phyloP scores from a whole-genome alignment of 2,113 vertebrate species.

The Anolis sagrei region DNA sequence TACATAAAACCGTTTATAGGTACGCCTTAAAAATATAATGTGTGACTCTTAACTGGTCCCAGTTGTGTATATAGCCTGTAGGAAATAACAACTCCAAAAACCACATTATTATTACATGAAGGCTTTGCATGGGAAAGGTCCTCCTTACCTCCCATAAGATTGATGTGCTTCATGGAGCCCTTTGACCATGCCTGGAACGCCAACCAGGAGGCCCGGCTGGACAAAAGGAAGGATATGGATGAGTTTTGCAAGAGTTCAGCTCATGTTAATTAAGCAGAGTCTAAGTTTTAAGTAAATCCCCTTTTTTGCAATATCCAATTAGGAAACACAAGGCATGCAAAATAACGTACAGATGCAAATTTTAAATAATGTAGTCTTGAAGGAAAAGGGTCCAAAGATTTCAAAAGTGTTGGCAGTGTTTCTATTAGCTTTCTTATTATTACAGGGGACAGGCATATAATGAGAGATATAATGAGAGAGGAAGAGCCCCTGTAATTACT shows the following conservation, averaged over 20 bases:
- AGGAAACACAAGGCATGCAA: neutral
- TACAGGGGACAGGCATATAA: slow-evolving; percentile 1
- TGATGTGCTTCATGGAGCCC: slow-evolving; percentile 91
- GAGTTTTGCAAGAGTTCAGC: rapidly evolving
- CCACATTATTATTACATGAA: neutral
- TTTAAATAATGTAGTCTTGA: neutral
- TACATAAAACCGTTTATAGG: neutral
- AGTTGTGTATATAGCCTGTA: neutral
- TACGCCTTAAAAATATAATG: neutral
- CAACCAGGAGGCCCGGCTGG: slow-evolving; percentile 91
- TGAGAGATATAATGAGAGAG: slow-evolving; percentile 46
- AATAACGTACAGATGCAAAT: neutral
- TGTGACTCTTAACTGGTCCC: neutral
- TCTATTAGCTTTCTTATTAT: neutral
- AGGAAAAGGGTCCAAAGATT: too few relatives aligned
- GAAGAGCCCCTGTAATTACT: neutral
- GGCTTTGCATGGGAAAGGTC: neutral
- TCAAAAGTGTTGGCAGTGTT: neutral
- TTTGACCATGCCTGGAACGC: slow-evolving; percentile 92
- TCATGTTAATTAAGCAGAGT: neutral
- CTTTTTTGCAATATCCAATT: neutral
- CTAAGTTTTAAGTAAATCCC: neutral
- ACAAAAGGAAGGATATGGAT: slow-evolving; percentile 46
- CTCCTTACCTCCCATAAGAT: slow-evolving; percentile 91
- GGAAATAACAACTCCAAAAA: neutral